Evolutionary conservation across 2,113 vertebrate genomes (phyloP), one percentile per base, ranked within the genome.

Genomic region (Nestor notabilis): DNA sequence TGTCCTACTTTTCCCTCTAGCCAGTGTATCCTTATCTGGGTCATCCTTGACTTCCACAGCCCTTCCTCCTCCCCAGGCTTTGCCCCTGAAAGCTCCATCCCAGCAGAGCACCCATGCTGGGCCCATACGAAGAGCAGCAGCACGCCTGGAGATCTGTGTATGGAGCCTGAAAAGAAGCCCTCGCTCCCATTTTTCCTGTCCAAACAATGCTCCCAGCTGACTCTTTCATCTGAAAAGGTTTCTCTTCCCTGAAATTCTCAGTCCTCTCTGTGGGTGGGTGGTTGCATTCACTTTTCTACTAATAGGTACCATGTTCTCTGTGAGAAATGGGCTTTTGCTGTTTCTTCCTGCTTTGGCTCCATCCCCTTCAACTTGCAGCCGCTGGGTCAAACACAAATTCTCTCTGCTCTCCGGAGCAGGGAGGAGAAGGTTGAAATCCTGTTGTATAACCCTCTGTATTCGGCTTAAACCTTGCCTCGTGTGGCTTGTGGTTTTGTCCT

Each of bases 341-440:
- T 90, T 75, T 80, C 82, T 93, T 94, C 94, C 95, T 95, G 83
- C 80, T 24, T 84, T 97, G 96, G 86, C 92, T 83, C 55, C 23
- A 79, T 71, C 88, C 71, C 49, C 52, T 66, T 72, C 77, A 28
- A 28, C 86, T 65, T 8, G 25, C 82, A 92, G 80, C 72, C 50
- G 28, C 41, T 20, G 70, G 50, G 86, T 92, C 43, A 52, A 71
- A n/a, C 81, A 65, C 65, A 52, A 94, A 95, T 97, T 95, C 9
- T 84, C 86, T 50, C 49, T 79, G 95, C 83, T 97, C 89, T 56
- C 16, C 17, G 0, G 86, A 97, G 94, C 94, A 89, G 53, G 68
- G 89, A 91, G 87, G 41, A 0, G 10, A n/a, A 77, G 85, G 77
- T 21, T 89, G 66, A 43, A 79, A 76, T 89, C 86, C 89, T 61